Evolutionary conservation across 2,113 vertebrate genomes (phyloP).

Genomic region (Glaucomys volans): DNA sequence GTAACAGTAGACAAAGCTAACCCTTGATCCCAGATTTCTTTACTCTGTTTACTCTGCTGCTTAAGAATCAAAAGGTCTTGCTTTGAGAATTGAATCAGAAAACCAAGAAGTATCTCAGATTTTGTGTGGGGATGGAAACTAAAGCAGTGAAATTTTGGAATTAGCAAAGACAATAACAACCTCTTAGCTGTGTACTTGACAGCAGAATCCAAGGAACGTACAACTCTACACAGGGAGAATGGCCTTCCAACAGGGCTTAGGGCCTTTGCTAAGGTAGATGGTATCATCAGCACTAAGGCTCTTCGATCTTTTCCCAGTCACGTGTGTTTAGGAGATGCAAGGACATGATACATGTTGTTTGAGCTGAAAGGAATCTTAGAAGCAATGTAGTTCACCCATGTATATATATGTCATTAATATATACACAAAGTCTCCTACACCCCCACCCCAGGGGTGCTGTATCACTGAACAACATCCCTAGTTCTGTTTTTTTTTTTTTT

Average conservation of each 20-base stretch:
- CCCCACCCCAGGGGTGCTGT: too few species aligned
- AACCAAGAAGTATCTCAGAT: background rate
- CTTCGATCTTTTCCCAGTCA: slow-evolving; percentile 29
- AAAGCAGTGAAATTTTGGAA: background rate
- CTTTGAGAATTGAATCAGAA: background rate
- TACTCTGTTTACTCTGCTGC: background rate
- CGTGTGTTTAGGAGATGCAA: background rate
- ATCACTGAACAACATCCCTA: too few species aligned
- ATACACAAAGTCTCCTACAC: too few species aligned
- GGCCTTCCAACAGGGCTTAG: slow-evolving; percentile 67
- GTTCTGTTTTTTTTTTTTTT: too few species aligned
- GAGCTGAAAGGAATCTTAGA: background rate
- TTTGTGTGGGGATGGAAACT: background rate
- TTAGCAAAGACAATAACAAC: background rate
- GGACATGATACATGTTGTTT: background rate
- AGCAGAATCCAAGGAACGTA: slow-evolving; percentile 78
- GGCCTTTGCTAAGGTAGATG: slow-evolving; percentile 72
- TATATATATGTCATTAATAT: too few species aligned
- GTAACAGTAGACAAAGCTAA: background rate
- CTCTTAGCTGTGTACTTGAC: slow-evolving; percentile 47
- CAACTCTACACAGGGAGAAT: slow-evolving; percentile 44
- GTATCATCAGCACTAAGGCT: background rate
- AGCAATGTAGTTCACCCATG: background rate
- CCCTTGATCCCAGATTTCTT: background rate
- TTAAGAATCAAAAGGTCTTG: background rate